A percentile compares a stretch with the other conserved stretches of the same genome.
phyloP scores from a whole-genome alignment of 2,797 vertebrate genomes.

The Spea hammondii region DNA sequence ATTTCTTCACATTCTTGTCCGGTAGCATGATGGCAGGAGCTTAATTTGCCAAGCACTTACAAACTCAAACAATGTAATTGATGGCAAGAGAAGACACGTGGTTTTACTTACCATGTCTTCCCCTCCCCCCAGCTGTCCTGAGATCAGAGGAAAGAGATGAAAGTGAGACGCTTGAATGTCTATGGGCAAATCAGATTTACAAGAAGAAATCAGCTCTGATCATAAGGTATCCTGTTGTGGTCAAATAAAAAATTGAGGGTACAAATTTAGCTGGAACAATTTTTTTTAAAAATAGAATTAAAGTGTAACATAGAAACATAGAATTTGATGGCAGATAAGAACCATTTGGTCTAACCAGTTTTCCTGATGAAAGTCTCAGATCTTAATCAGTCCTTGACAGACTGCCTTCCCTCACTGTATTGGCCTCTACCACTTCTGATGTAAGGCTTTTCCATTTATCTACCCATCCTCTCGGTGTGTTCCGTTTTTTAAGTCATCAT shows the following conservation, averaged over 20 bases:
- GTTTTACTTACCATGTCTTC: conserved; percentile 41
- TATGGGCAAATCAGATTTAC: conserved; percentile 23
- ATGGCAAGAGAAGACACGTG: conserved; percentile 53
- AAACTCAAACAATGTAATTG: conserved; percentile 55
- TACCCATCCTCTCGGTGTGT: too few species aligned
- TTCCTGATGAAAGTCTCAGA: too few species aligned
- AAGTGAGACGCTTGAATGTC: conserved; percentile 20
- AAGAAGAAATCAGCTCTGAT: not conserved
- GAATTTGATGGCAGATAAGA: too few species aligned
- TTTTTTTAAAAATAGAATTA: conserved; percentile 4
- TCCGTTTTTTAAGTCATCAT: too few species aligned
- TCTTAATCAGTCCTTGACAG: too few species aligned
- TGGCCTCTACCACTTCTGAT: too few species aligned
- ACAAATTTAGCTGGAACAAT: not conserved
- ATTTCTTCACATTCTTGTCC: conserved; percentile 53
- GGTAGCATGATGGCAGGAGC: conserved; percentile 59
- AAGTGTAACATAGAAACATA: not conserved
- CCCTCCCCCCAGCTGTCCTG: conserved; percentile 13
- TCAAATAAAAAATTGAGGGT: not conserved
- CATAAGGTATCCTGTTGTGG: not conserved
- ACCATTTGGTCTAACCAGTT: too few species aligned
- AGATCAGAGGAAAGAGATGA: conserved; percentile 36
- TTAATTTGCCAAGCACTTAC: conserved; percentile 55
- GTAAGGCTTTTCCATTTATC: too few species aligned
- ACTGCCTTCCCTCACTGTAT: too few species aligned